These are phyloP conservation scores for Rotaria magnacalcarata DNA, from an alignment of 2,888 invertebrate species.

Conservation along the genomic window DNA sequence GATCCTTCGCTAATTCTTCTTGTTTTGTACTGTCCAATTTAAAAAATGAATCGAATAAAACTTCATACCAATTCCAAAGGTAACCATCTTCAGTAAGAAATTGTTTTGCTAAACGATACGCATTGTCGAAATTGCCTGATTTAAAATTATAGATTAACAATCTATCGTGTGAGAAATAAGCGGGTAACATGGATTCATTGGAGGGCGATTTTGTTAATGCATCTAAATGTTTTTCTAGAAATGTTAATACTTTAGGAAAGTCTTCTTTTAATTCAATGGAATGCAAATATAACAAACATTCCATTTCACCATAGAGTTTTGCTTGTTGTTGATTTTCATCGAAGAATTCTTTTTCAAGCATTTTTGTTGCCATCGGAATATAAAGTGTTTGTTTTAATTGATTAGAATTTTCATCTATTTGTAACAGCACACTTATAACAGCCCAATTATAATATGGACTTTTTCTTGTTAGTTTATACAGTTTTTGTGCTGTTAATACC, in stretches of 20 bases:
- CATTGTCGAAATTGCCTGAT: neutral
- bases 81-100: neutral
- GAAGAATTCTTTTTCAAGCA: constrained; percentile 81
- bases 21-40: neutral
- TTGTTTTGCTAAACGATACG: neutral
- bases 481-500: constrained; percentile 78
- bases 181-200: constrained; percentile 20
- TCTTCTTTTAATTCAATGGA: constrained; percentile 19
- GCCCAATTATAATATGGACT: constrained; percentile 97
- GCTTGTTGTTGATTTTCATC: constrained; percentile 67
- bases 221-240: constrained; percentile 13
- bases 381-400: constrained; percentile 65
- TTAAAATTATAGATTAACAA: constrained; percentile 4
- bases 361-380: constrained; percentile 80
- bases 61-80: constrained; percentile 38
- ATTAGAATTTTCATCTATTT: constrained; percentile 64
- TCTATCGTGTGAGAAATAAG: neutral
- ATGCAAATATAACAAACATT: constrained; percentile 1
- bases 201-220: neutral
- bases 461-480: constrained; percentile 80
- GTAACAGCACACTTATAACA: constrained; percentile 89
- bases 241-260: neutral
- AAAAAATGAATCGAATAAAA: constrained; percentile 18
- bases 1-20: neutral
- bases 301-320: neutral